A percentile compares a stretch with the other conserved stretches of the same genome.
phyloP scores from a whole-genome alignment of 2,888 invertebrate species.

The Rutpela maculata region DNA sequence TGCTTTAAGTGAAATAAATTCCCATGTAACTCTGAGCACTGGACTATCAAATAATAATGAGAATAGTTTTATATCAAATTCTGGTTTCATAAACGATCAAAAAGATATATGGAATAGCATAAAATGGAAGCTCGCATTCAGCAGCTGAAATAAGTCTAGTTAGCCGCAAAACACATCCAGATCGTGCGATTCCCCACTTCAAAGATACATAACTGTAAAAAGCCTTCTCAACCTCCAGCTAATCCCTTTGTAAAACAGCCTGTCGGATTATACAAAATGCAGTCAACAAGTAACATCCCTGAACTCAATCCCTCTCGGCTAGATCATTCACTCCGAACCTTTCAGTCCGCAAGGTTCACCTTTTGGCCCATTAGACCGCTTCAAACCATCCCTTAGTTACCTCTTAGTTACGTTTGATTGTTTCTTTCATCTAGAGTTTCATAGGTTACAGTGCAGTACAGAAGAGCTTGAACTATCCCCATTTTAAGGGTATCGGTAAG shows the following conservation, averaged over 20 bases:
- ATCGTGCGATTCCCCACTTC: neutral
- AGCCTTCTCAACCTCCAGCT: neutral
- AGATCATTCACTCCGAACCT: neutral
- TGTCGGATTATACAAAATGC: conserved; percentile 6
- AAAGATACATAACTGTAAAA: conserved; percentile 7
- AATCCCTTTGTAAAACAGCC: conserved; percentile 1
- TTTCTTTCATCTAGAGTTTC: neutral
- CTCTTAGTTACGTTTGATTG: neutral
- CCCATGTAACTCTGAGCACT: too few species aligned
- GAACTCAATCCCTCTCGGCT: neutral
- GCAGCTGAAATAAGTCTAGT: neutral
- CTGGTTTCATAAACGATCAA: too few species aligned
- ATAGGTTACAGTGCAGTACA: conserved; percentile 1
- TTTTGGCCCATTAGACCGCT: conserved; percentile 2
- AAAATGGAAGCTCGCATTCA: neutral
- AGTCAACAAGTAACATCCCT: conserved; percentile 8
- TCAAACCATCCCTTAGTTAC: neutral
- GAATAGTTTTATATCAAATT: too few species aligned
- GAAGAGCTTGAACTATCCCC: neutral
- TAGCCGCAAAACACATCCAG: neutral
- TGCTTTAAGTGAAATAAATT: too few species aligned
- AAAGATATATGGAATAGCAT: neutral
- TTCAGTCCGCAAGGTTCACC: neutral
- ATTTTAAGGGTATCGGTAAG: neutral
- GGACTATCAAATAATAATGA: too few species aligned